A percentile compares a stretch with the other conserved stretches of the same genome.
Evolutionary conservation across 2,797 vertebrate genomes (phyloP).

Genomic region (Nannoperca obscura): DNA sequence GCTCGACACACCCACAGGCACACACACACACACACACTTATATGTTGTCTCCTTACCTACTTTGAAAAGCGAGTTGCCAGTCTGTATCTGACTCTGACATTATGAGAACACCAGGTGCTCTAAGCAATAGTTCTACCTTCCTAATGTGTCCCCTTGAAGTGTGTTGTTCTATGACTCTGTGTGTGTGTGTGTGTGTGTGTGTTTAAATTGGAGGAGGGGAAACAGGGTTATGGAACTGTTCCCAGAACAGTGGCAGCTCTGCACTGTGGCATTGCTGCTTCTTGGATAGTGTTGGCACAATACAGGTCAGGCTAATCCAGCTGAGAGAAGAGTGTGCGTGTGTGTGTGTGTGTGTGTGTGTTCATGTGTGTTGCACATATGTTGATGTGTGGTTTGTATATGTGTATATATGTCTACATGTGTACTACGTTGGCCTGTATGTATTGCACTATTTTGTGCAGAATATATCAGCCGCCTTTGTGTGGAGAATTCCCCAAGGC

Average conservation of each 20-base stretch:
- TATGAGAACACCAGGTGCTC: conserved; percentile 71
- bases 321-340: background rate
- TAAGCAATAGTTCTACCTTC: conserved; percentile 50
- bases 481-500: conserved; percentile 30
- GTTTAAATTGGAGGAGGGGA: background rate
- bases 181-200: conserved; percentile 8
- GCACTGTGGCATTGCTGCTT: background rate
- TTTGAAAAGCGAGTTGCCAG: conserved; percentile 43
- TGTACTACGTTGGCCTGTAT: background rate
- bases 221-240: conserved; percentile 32
- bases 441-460: conserved; percentile 25
- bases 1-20: background rate
- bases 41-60: conserved; percentile 2
- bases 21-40: conserved; percentile 10
- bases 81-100: conserved; percentile 58
- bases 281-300: conserved; percentile 10
- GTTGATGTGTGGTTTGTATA: background rate
- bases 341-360: conserved; percentile 5
- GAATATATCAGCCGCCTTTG: conserved; percentile 27
- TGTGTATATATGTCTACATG: background rate
- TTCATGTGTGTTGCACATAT: conserved; percentile 2
- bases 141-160: conserved; percentile 34
- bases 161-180: conserved; percentile 20
- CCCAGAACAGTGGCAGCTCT: conserved; percentile 11
- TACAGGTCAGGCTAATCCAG: conserved; percentile 28